Conservation (phyloP, 1,140 invertebrate genomes). For the Magallana ariakensis region DNA sequence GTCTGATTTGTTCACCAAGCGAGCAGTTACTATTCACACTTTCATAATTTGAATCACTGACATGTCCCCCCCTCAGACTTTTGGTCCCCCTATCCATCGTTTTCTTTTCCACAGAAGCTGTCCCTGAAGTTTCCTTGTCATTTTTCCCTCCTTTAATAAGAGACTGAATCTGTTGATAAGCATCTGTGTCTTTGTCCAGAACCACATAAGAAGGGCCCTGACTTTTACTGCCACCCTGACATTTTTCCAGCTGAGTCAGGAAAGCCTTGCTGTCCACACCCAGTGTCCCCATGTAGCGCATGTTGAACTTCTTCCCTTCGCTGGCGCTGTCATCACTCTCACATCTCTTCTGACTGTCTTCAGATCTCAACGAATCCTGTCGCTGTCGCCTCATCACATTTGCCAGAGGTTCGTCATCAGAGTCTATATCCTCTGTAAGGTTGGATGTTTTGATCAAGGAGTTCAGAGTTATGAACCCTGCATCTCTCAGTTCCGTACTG, state of each 20-base stretch:
- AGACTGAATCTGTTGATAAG: slow-evolving; percentile 51
- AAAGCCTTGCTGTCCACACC: slow-evolving; percentile 26
- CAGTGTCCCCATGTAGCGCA: slow-evolving; percentile 53
- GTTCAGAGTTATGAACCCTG: slow-evolving; percentile 47
- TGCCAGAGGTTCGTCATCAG: slow-evolving; percentile 3
- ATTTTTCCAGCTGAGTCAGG: slow-evolving; percentile 22
- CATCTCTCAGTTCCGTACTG: slow-evolving; percentile 43
- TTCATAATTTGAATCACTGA: slow-evolving; percentile 56
- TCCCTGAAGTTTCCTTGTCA: not conserved
- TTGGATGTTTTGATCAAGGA: slow-evolving; percentile 36
- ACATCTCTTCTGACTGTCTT: not conserved
- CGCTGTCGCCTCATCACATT: not conserved
- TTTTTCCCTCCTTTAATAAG: slow-evolving; percentile 11
- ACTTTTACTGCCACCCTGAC: not conserved
- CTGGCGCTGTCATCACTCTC: not conserved
- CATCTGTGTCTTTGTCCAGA: slow-evolving; percentile 45
- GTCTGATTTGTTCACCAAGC: slow-evolving; percentile 58
- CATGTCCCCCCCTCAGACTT: not conserved
- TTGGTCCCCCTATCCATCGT: not conserved
- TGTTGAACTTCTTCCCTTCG: slow-evolving; percentile 38
- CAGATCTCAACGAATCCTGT: not conserved
- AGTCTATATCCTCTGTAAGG: not conserved
- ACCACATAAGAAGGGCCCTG: slow-evolving; percentile 42
- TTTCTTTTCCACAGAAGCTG: not conserved
- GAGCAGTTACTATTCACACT: slow-evolving; percentile 60